Evolutionary conservation across 2,888 invertebrate genomes (phyloP), one percentile per base, ranked within the genome.

Genomic region (Lucinisca nassula): DNA sequence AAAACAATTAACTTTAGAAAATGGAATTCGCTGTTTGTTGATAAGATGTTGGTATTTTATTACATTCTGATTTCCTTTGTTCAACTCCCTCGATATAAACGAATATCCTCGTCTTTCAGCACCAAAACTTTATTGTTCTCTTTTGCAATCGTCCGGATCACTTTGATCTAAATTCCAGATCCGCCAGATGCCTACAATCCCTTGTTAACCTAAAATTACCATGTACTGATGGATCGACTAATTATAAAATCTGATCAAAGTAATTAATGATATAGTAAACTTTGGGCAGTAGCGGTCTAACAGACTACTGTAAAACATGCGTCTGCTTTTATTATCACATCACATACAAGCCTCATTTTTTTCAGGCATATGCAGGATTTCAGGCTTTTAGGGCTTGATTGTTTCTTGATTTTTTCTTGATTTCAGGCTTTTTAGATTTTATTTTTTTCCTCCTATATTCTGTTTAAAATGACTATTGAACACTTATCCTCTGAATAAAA

Each of bases 121-220:
- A 67, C 67, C 30, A 35, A 35, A 35, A 35, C 24, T 67, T 67
- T 67, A 67, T 67, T 67, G 67, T 67, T 67, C 67, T 67, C 8
- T 67, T 67, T 67, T 67, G 67, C 67, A 67, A 67, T 67, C 67
- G 67, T 35, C 67, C 35, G 67, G 24, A 67, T 30, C 67, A 67
- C 67, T 67, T 67, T 67, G 67, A 67, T 67, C 67, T 67, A 10
- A 67, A 35, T n/a, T 67, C 67, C 67, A 67, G 67, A 67, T 35
- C 67, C 35, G 17, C 67, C 67, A 67, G 67, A 67, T 67, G 67
- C 67, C 35, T 67, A 35, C 35, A 45, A 67, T 67, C 17, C 35
- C 67, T 67, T 67, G 67, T 67, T 67, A 67, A 35, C 35, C 67
- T 17, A 67, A 8, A 35, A 35, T 67, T 35, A 67, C 35, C 67